Evolutionary conservation across 2,888 invertebrate species (phyloP).

Genomic region (Orchesella flavescens): DNA sequence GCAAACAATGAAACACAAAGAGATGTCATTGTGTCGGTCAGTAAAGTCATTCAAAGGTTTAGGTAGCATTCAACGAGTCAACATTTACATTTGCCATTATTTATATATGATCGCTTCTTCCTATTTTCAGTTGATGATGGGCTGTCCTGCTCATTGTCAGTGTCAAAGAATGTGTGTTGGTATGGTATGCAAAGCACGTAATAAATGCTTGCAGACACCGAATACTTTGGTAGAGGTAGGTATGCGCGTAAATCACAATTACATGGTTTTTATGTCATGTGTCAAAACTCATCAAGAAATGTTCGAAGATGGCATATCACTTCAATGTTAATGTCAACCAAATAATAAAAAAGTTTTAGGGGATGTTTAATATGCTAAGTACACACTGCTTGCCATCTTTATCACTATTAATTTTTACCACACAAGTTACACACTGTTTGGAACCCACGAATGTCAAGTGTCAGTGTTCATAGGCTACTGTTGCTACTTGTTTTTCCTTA

Average conservation of each 20-base stretch:
- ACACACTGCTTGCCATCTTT: not conserved
- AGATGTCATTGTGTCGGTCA: not conserved
- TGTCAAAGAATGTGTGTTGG: not conserved
- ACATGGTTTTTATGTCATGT: conserved; percentile 11
- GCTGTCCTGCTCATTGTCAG: not conserved
- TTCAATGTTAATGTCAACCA: conserved; percentile 2
- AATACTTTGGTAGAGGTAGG: not conserved
- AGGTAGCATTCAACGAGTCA: conserved; percentile 3
- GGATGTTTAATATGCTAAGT: not conserved
- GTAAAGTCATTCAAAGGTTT: not conserved
- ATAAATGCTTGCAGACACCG: not conserved
- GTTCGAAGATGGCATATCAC: not conserved
- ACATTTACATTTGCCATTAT: conserved; percentile 7
- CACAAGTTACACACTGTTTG: not conserved
- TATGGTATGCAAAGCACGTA: not conserved
- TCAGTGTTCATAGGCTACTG: too few species aligned
- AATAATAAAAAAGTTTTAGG: not conserved
- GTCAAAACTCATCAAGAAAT: conserved; percentile 19
- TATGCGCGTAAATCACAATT: not conserved
- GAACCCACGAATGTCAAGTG: too few species aligned
- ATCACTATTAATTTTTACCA: not conserved
- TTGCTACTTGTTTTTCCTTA: too few species aligned
- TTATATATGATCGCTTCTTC: not conserved
- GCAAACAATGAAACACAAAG: not conserved
- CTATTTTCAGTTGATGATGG: not conserved